Conservation (phyloP, 2,797 vertebrate genomes). For the Esox lucius region DNA sequence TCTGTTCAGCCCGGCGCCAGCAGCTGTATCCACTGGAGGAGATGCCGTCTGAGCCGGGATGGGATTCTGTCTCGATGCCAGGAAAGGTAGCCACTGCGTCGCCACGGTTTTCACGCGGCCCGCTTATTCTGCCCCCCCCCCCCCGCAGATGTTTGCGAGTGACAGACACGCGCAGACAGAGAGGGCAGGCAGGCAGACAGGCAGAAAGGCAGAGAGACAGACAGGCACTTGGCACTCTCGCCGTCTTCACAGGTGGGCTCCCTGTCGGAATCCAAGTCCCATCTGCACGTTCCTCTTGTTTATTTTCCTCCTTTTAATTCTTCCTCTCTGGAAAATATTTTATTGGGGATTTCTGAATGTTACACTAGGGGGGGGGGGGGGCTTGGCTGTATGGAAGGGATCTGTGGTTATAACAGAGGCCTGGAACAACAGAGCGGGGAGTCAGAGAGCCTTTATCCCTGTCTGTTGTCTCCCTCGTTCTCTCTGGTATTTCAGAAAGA, state of each 20-base stretch:
- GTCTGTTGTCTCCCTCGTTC: conserved; percentile 15
- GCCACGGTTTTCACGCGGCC: neutral
- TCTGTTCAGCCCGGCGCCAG: conserved; percentile 66
- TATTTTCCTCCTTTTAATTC: conserved; percentile 22
- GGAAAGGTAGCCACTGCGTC: conserved; percentile 31
- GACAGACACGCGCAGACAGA: conserved; percentile 8
- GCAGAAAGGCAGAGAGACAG: neutral
- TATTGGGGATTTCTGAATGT: neutral
- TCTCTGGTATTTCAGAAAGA: conserved; percentile 10
- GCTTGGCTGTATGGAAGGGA: conserved; percentile 2
- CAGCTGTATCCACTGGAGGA: conserved; percentile 72
- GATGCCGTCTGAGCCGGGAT: conserved; percentile 50
- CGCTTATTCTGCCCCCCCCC: neutral
- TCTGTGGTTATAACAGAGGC: neutral
- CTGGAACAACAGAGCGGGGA: neutral
- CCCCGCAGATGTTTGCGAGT: neutral
- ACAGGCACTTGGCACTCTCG: no score
- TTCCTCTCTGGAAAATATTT: conserved; percentile 31
- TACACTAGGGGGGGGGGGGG: conserved; percentile 24
- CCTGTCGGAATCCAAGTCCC: conserved; percentile 5
- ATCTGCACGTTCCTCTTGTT: conserved; percentile 24
- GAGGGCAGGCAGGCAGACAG: no score
- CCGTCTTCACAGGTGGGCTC: conserved; percentile 33
- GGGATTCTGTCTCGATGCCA: conserved; percentile 44
- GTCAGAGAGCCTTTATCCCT: neutral